These are phyloP conservation scores for Anthoscopus minutus DNA, from an alignment of 2,113 vertebrate species.

Conservation along the genomic window DNA sequence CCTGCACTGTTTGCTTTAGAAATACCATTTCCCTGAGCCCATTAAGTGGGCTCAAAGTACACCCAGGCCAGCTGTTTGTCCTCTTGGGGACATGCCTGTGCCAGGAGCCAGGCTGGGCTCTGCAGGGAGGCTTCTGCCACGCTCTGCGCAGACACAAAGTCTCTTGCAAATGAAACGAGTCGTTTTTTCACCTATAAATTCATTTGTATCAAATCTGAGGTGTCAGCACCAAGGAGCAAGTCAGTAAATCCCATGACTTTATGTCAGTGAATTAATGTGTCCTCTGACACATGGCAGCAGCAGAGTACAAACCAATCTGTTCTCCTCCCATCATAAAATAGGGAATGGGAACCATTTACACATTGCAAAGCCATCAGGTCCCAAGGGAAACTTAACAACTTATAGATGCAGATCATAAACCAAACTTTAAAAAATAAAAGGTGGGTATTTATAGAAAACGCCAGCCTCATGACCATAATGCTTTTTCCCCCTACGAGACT, in stretches of 20 bases:
- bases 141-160: not conserved
- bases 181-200: not conserved
- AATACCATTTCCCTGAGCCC: not conserved
- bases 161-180: not conserved
- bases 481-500: not conserved
- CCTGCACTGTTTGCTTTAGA: not conserved
- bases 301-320: not conserved
- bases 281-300: not conserved
- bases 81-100: rapidly evolving
- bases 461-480: not conserved
- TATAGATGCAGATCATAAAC: not conserved
- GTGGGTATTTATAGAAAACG: not conserved
- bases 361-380: not conserved
- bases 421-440: not conserved
- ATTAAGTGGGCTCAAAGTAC: not conserved
- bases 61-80: not conserved
- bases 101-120: not conserved
- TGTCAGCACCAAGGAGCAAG: not conserved
- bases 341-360: not conserved
- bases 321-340: not conserved
- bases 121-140: not conserved
- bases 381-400: not conserved
- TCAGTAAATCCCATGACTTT: not conserved
- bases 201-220: not conserved
- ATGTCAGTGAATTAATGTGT: not conserved